Evolutionary conservation across 2,888 invertebrate species (phyloP), one percentile per base, ranked within the genome.

Genomic region (Hydrotaea cyrtoneurina): DNA sequence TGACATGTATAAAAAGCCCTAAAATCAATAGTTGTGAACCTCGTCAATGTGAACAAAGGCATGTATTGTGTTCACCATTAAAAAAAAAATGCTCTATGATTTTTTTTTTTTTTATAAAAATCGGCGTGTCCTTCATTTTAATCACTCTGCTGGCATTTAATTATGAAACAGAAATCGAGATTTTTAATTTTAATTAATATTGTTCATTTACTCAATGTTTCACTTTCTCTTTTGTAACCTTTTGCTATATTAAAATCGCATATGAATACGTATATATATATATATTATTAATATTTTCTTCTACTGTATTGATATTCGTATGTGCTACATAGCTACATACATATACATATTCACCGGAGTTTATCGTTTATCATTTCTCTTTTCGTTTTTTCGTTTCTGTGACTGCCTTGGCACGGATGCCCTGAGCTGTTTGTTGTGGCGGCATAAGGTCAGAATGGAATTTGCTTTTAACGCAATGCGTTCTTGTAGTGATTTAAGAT

Each of bases 401-500:
- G n/a, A 55, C 19, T 36, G 21, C 36, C 62, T 21, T n/a, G 36
- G 50, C 73, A 53, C 7, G 17, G 15, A 17, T 59, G 36, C 62
- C 26, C n/a, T 15, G 39, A 23, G 36, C 50, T 15, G 50, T n/a
- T 15, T 10, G 0, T n/a, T 8, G 7, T 19, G 55, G 43, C 50
- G 50, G 50, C 76, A 76, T 57, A 36, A 78, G 76, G 62, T 76
- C 69, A 75, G 57, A 59, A 46, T 15, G n/a, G 31, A 72, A 78
- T 53, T 21, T 76, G 53, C 31, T 76, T 62, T 79, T 50, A 69
- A 59, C 46, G 43, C 76, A 59, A 57, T 59, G 59, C 21, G 21
- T 78, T 64, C 31, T 71, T 75, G 53, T 72, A 78, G 71, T 78
- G 77, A 80, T 78, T 83, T 78, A 78, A 80, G 74, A 83, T 84